Evolutionary conservation across 2,113 vertebrate species (phyloP).

Genomic region (Sphaerodactylus townsendi): DNA sequence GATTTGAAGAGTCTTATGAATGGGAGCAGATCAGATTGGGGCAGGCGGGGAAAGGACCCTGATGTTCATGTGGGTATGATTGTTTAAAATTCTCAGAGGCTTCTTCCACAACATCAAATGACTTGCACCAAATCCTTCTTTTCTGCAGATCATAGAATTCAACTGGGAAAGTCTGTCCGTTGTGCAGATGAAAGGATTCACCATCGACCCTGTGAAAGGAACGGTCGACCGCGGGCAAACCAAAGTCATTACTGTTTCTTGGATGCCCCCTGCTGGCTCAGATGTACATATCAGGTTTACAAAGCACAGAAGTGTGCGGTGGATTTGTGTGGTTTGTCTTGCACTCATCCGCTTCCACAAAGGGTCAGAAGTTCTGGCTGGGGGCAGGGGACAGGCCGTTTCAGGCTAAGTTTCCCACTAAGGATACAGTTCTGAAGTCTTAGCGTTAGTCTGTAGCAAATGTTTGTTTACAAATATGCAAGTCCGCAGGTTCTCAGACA

Average conservation of each 20-base stretch:
- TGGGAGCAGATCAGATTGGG: background rate
- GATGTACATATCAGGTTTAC: slow-evolving; percentile 69
- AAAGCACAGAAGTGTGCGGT: background rate
- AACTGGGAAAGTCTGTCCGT: slow-evolving; percentile 62
- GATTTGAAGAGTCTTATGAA: background rate
- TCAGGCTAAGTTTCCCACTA: too few relatives aligned
- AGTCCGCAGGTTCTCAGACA: too few relatives aligned
- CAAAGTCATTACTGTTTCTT: slow-evolving; percentile 78
- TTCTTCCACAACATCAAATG: background rate
- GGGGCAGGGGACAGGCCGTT: too few relatives aligned
- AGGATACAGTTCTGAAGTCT: too few relatives aligned
- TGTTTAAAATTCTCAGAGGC: background rate
- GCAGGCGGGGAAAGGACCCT: rapidly evolving
- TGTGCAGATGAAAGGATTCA: slow-evolving; percentile 84
- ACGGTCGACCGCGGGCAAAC: slow-evolving; percentile 74
- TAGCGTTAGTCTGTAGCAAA: too few relatives aligned
- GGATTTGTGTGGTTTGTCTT: background rate
- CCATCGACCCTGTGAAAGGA: slow-evolving; percentile 73
- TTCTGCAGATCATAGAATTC: slow-evolving; percentile 78
- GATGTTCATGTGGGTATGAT: rapidly evolving
- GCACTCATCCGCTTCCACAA: too few relatives aligned
- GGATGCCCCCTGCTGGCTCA: slow-evolving; percentile 80
- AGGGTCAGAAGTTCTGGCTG: too few relatives aligned
- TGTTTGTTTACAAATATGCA: too few relatives aligned
- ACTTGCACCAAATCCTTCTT: background rate